These are phyloP conservation scores for Papilio protenor DNA, from an alignment of 2,888 invertebrate genomes.

Conservation along the genomic window DNA sequence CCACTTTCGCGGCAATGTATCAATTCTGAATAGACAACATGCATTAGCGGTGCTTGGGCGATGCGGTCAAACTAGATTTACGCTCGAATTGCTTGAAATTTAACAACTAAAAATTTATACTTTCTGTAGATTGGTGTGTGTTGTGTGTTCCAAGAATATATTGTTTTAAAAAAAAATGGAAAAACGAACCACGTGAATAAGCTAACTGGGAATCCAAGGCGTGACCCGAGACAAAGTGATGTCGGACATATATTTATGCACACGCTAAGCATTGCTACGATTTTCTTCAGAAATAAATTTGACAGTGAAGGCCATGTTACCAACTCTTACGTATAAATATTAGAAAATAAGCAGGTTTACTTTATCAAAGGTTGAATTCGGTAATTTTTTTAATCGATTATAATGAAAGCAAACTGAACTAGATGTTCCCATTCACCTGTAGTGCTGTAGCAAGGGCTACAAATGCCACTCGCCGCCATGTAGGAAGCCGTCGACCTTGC, in stretches of 20 bases:
- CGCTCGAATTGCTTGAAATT: constrained; percentile 56
- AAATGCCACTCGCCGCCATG: constrained; percentile 50
- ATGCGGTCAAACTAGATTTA: constrained; percentile 68
- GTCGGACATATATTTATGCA: neutral
- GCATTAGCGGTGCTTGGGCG: constrained; percentile 57
- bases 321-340: neutral
- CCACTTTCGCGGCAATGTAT: constrained; percentile 72
- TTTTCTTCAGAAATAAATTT: neutral
- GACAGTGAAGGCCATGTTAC: neutral
- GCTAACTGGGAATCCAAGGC: neutral
- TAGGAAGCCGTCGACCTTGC: constrained; percentile 76
- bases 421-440: constrained; percentile 58
- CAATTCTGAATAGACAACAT: constrained; percentile 58
- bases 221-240: neutral
- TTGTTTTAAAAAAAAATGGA: neutral
- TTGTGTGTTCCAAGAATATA: neutral
- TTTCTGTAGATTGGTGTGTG: constrained; percentile 43
- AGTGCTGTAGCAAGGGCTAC: constrained; percentile 45
- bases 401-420: neutral
- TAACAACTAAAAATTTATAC: constrained; percentile 46
- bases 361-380: neutral
- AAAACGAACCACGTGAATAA: neutral
- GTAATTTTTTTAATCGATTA: neutral
- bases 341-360: neutral
- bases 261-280: neutral